These are phyloP conservation scores for Camponotus pennsylvanicus DNA, from an alignment of 1,140 invertebrate species.

Conservation along the genomic window DNA sequence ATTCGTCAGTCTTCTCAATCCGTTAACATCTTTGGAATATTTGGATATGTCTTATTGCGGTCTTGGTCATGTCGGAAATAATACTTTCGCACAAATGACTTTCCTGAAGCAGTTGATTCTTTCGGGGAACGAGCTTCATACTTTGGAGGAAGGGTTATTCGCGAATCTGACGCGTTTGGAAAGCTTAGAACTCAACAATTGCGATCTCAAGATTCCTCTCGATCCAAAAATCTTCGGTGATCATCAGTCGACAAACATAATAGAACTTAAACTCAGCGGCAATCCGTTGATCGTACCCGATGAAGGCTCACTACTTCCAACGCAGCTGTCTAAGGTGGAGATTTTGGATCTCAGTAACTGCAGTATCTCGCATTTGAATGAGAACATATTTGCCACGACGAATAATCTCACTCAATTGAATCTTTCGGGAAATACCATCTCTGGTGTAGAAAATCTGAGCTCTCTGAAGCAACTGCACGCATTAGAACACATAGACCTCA, in stretches of 20 bases:
- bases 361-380: slow-evolving; percentile 88
- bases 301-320: slow-evolving; percentile 88
- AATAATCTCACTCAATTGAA: slow-evolving; percentile 89
- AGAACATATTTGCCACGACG: slow-evolving; percentile 88
- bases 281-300: slow-evolving; percentile 89
- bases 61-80: slow-evolving; percentile 88
- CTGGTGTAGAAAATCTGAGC: slow-evolving; percentile 85
- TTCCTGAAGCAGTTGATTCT: slow-evolving; percentile 89
- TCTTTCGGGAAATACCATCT: slow-evolving; percentile 88
- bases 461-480: slow-evolving; percentile 88
- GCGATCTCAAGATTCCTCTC: slow-evolving; percentile 88
- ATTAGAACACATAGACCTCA: slow-evolving; percentile 89
- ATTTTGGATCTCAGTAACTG: slow-evolving; percentile 90
- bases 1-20: slow-evolving; percentile 89
- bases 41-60: slow-evolving; percentile 92
- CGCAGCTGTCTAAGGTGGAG: slow-evolving; percentile 88
- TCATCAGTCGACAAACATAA: slow-evolving; percentile 88
- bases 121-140: slow-evolving; percentile 90
- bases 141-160: slow-evolving; percentile 90
- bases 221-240: slow-evolving; percentile 90
- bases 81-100: slow-evolving; percentile 91
- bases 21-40: slow-evolving; percentile 89
- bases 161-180: slow-evolving; percentile 89
- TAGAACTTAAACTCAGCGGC: slow-evolving; percentile 90
- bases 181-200: slow-evolving; percentile 90